Percentiles rank a stretch among this genome's conserved stretches.
Evolutionary conservation across 2,113 vertebrate genomes (phyloP).

Genomic region (Himantopus leucocephalus): DNA sequence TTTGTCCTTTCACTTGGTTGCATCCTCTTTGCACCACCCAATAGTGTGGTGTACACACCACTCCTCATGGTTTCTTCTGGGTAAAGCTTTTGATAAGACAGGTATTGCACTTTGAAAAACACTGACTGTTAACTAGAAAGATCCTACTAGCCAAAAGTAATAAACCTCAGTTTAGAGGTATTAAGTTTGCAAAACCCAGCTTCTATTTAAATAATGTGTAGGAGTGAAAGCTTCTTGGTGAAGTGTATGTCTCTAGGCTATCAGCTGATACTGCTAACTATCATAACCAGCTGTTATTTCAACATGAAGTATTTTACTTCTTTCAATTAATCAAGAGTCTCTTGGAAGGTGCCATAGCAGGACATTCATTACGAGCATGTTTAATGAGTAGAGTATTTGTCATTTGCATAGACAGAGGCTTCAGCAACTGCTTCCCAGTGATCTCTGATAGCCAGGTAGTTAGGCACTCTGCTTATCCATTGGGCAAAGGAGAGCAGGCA

Average conservation of each 20-base stretch:
- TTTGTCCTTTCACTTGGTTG: neutral
- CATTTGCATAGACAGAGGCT: neutral
- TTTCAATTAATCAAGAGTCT: neutral
- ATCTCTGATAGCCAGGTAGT: neutral
- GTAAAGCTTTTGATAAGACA: neutral
- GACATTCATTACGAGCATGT: neutral
- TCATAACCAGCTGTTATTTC: constrained; percentile 20
- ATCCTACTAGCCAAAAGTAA: neutral
- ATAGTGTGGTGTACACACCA: rapidly evolving
- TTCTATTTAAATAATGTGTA: neutral
- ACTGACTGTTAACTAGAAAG: neutral
- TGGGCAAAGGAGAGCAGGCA: neutral
- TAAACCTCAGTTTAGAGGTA: neutral
- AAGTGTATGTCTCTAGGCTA: neutral
- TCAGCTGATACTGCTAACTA: neutral
- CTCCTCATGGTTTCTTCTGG: neutral
- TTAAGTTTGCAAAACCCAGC: neutral
- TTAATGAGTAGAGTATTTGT: neutral
- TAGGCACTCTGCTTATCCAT: neutral
- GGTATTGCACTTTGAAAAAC: neutral
- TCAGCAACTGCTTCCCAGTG: neutral
- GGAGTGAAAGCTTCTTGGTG: neutral
- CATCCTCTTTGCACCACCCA: neutral
- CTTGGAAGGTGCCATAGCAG: neutral
- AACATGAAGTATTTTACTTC: neutral